phyloP scores from a whole-genome alignment of 1,140 invertebrate genomes.

The Adoxophyes honmai region DNA sequence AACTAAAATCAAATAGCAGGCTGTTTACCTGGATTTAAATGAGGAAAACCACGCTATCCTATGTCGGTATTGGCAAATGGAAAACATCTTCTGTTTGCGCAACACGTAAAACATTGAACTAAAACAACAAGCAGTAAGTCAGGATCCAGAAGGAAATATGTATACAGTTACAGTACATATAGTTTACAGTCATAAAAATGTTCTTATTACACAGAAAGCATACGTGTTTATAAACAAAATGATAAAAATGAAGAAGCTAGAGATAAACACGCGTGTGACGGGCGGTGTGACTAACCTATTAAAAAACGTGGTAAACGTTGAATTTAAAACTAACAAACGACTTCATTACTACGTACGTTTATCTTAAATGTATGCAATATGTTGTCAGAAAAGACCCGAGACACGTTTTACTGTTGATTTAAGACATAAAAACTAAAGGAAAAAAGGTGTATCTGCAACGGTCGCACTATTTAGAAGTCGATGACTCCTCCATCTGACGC shows the following conservation, averaged over 20 bases:
- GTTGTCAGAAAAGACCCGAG: background rate
- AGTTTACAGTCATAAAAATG: no score
- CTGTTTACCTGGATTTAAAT: no score
- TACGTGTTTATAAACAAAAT: background rate
- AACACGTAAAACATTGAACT: no score
- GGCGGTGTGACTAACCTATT: background rate
- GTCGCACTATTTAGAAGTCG: conserved; percentile 43
- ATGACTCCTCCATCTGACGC: conserved; percentile 27
- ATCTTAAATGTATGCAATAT: background rate
- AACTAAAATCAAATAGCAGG: no score
- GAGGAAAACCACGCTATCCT: no score
- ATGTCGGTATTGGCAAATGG: no score
- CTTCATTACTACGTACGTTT: background rate
- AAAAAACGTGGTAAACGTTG: background rate
- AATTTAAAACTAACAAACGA: background rate
- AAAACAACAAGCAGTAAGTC: no score
- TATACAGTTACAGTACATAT: no score
- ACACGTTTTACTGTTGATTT: background rate
- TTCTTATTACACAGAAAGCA: no score
- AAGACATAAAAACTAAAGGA: conserved; percentile 18
- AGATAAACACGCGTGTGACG: background rate
- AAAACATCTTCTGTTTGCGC: no score
- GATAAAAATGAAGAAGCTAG: conserved; percentile 5
- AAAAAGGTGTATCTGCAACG: conserved; percentile 21
- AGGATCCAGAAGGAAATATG: no score